Conservation (phyloP, 2,113 vertebrate genomes). For the Saimiri boliviensis region DNA sequence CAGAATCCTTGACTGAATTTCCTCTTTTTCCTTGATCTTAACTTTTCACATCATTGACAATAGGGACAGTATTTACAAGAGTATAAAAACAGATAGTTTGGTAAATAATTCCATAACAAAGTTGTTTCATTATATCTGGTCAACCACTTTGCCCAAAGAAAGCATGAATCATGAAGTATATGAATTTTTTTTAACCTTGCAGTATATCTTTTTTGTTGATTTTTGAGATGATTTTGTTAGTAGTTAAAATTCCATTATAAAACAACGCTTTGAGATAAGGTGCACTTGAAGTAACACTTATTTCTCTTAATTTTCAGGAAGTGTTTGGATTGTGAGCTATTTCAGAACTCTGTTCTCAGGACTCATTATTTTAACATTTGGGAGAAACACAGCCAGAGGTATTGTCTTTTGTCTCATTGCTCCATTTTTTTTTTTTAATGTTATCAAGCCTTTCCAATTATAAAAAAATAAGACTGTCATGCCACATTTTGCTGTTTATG, state of each 20-base stretch:
- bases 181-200: background rate
- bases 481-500: background rate
- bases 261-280: background rate
- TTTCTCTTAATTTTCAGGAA: conserved; percentile 71
- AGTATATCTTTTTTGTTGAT: background rate
- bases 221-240: background rate
- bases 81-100: background rate
- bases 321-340: conserved; percentile 56
- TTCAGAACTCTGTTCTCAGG: conserved; percentile 46
- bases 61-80: background rate
- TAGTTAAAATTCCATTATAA: conserved; percentile 21
- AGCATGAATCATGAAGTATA: background rate
- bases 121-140: background rate
- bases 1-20: background rate
- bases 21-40: background rate
- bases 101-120: background rate
- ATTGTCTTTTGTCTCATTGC: conserved; percentile 56
- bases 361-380: conserved; percentile 41
- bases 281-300: conserved; percentile 42
- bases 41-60: background rate
- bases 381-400: conserved; percentile 59
- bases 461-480: conserved; percentile 28
- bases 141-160: background rate
- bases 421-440: background rate
- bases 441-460: background rate